phyloP scores from a whole-genome alignment of 2,797 vertebrate genomes.

The Argya squamiceps region DNA sequence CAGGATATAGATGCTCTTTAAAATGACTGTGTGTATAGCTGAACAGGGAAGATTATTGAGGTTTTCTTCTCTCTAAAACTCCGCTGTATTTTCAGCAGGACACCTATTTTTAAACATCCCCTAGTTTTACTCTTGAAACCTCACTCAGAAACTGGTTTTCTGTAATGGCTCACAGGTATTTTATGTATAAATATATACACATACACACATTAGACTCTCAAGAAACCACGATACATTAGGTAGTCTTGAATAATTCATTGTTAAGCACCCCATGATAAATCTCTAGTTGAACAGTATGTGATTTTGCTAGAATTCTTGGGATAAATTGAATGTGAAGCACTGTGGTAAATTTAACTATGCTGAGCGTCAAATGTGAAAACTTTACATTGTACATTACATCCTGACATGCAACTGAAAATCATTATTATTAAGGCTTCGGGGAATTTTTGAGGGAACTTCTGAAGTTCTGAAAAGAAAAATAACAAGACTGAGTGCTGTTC shows the following conservation, averaged over 20 bases:
- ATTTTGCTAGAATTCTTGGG: slow-evolving; percentile 29
- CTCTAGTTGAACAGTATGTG: neutral
- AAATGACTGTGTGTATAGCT: neutral
- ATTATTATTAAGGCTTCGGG: slow-evolving; percentile 48
- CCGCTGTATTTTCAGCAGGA: neutral
- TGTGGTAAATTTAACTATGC: slow-evolving; percentile 42
- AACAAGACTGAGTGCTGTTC: neutral
- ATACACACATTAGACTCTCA: slow-evolving; percentile 22
- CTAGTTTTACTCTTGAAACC: neutral
- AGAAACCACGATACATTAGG: slow-evolving; percentile 6
- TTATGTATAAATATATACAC: slow-evolving; percentile 48
- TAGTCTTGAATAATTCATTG: slow-evolving; percentile 49
- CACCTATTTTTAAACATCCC: slow-evolving; percentile 22
- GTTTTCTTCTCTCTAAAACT: neutral
- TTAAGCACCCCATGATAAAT: slow-evolving; percentile 48
- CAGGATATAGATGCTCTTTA: neutral
- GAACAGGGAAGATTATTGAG: neutral
- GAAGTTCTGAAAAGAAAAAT: slow-evolving; percentile 35
- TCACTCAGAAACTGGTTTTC: neutral
- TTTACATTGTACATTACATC: slow-evolving; percentile 24
- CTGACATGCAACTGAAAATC: neutral
- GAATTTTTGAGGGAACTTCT: slow-evolving; percentile 59
- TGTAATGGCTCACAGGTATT: slow-evolving; percentile 32
- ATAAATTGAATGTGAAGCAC: slow-evolving; percentile 1
- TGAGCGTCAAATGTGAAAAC: slow-evolving; percentile 8